Evolutionary conservation across 2,113 vertebrate species (phyloP).

Genomic region (Lophochroa leadbeateri): DNA sequence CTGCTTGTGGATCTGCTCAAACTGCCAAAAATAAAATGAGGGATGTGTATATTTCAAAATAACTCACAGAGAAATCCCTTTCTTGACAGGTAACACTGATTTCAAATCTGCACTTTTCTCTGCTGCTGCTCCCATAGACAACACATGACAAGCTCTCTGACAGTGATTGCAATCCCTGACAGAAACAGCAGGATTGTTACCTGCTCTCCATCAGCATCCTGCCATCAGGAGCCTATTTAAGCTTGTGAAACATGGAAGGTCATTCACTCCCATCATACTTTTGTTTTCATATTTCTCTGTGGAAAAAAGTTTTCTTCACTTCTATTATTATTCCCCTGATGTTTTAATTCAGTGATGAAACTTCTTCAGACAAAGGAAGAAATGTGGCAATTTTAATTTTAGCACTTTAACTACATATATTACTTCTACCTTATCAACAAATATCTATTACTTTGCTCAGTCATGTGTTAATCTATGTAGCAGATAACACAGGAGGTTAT

Average conservation of each 20-base stretch:
- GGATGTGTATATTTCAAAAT: neutral
- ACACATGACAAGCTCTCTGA: neutral
- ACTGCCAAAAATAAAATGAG: neutral
- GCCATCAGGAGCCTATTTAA: neutral
- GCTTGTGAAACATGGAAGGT: neutral
- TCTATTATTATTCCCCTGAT: neutral
- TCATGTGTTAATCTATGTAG: neutral
- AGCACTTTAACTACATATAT: neutral
- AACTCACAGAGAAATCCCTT: neutral
- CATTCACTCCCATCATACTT: neutral
- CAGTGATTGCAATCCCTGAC: neutral
- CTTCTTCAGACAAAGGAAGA: neutral
- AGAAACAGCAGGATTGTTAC: neutral
- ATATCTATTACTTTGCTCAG: constrained; percentile 32
- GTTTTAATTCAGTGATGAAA: constrained; percentile 18
- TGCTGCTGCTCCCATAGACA: neutral
- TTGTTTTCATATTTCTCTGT: neutral
- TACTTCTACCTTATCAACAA: constrained; percentile 12
- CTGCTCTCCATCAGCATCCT: neutral
- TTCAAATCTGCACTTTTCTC: neutral
- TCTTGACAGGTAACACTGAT: neutral
- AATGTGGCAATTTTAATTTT: constrained; percentile 1
- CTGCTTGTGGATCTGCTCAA: neutral
- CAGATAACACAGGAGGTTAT: neutral
- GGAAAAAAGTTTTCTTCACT: neutral